Percentiles rank a stretch among this genome's conserved stretches.
Conservation (phyloP, 2,113 vertebrate genomes). For the Nerophis lumbriciformis region DNA sequence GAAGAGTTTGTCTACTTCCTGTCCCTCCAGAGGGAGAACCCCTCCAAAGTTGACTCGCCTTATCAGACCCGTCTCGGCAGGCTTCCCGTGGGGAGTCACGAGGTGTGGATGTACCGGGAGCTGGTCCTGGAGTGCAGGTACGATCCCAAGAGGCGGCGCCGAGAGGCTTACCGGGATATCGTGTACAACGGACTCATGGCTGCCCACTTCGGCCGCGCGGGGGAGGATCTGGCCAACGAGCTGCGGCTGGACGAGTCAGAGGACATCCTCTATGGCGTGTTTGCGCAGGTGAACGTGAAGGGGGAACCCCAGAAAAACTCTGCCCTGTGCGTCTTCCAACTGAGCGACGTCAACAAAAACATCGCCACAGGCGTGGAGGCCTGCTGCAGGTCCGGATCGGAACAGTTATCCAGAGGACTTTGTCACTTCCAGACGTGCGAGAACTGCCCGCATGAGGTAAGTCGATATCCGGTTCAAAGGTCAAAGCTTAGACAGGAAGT, state of each 20-base stretch:
- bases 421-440: constrained; percentile 76
- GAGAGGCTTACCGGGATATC: constrained; percentile 27
- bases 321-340: constrained; percentile 81
- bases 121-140: constrained; percentile 83
- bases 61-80: constrained; percentile 81
- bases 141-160: constrained; percentile 71
- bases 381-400: constrained; percentile 68
- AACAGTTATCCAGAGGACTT: constrained; percentile 73
- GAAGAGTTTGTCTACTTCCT: constrained; percentile 81
- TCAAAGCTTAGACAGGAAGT: constrained; percentile 34
- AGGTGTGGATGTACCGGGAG: constrained; percentile 81
- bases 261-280: constrained; percentile 82
- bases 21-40: constrained; percentile 75
- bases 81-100: constrained; percentile 61
- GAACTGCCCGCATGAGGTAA: constrained; percentile 84
- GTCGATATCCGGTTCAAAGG: constrained; percentile 34
- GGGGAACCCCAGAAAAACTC: constrained; percentile 57
- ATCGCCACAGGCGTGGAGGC: constrained; percentile 76
- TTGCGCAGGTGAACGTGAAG: constrained; percentile 61
- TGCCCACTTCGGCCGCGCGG: constrained; percentile 73
- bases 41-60: neutral
- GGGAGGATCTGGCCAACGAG: constrained; percentile 67
- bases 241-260: constrained; percentile 63
- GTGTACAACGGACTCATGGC: constrained; percentile 83
- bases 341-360: constrained; percentile 66